phyloP scores from a whole-genome alignment of 2,797 vertebrate genomes.

The Microctenopoma lineatum region DNA sequence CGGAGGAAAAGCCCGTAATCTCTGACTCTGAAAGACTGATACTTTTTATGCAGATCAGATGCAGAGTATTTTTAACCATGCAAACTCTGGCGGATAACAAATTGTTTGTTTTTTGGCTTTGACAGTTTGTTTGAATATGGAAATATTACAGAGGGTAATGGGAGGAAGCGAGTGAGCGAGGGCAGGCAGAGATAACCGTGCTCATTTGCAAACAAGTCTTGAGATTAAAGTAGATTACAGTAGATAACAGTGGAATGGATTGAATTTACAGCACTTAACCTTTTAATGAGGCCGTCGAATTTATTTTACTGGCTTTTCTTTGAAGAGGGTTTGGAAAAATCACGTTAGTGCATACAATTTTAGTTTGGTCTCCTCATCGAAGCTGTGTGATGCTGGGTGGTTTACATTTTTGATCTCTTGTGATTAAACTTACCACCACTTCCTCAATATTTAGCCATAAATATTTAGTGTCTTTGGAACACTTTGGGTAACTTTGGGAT shows the following conservation, averaged over 20 bases:
- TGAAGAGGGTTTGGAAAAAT: neutral
- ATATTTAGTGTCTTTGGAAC: slow-evolving; percentile 4
- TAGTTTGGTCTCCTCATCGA: neutral
- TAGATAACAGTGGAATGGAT: slow-evolving; percentile 6
- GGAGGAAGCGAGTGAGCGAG: slow-evolving; percentile 42
- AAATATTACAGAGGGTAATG: slow-evolving; percentile 66
- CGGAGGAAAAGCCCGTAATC: slow-evolving; percentile 33
- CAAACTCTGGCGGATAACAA: slow-evolving; percentile 74
- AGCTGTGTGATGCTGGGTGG: neutral
- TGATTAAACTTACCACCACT: neutral
- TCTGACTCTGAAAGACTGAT: slow-evolving; percentile 44
- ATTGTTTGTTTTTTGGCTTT: slow-evolving; percentile 77
- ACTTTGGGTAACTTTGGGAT: neutral
- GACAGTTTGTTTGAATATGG: slow-evolving; percentile 80
- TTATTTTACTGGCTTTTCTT: neutral
- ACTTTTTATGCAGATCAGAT: slow-evolving; percentile 75
- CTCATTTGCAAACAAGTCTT: slow-evolving; percentile 65
- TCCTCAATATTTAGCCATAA: neutral
- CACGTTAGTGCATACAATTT: neutral
- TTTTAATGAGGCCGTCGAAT: slow-evolving; percentile 17
- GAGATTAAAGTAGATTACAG: slow-evolving; percentile 46
- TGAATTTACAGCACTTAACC: slow-evolving; percentile 7
- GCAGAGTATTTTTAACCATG: slow-evolving; percentile 76
- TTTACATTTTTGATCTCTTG: neutral
- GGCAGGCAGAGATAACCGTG: slow-evolving; percentile 42